Evolutionary conservation across 2,113 vertebrate species (phyloP), one percentile per base, ranked within the genome.

Genomic region (Crotalus tigris): DNA sequence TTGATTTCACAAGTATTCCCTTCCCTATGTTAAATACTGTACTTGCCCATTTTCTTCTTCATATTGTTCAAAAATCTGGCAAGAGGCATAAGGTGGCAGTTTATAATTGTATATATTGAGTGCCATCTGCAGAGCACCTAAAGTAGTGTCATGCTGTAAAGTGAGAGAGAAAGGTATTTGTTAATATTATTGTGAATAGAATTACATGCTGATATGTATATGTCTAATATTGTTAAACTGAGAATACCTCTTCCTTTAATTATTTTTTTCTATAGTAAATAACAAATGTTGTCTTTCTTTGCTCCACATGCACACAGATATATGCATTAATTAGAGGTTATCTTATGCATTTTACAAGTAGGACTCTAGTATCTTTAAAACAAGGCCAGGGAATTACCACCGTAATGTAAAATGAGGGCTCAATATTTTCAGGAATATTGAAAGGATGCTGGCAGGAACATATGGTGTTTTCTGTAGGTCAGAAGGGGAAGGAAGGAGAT

Each of bases 51-150:
- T 97, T 95, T 97, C 96, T 96, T 98, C 98, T 95, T 97, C 97
- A 96, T 98, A 98, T 95, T 98, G 97, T 96, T 99, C 98, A 96
- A 98, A 98, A 93, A 98, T 97, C 64, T 98, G 98, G 94, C 98
- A 98, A 95, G 98, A 97, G 21, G 98, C 98, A 53, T 98, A 98
- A 39, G 98, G 98, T 86, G 98, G 97, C 58, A 98, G 91, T 49
- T 97, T 97, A 94, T 97, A 96, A 61, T 97, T 97, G 97, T 97
- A 98, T 51, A 98, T 94, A 53, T 98, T 96, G 92, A 98, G 97
- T 90, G 98, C 98, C 69, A 97, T 97, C 96, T 98, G 98, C 85
- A 98, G 97, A 94, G 98, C 98, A 95, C 95, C 97, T 93, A 98
- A 94, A 53, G 98, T 98, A 4, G 97, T 97, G 96, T 98, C 96